Conservation (phyloP, 2,888 invertebrate species). For the Leptopilina myrica region DNA sequence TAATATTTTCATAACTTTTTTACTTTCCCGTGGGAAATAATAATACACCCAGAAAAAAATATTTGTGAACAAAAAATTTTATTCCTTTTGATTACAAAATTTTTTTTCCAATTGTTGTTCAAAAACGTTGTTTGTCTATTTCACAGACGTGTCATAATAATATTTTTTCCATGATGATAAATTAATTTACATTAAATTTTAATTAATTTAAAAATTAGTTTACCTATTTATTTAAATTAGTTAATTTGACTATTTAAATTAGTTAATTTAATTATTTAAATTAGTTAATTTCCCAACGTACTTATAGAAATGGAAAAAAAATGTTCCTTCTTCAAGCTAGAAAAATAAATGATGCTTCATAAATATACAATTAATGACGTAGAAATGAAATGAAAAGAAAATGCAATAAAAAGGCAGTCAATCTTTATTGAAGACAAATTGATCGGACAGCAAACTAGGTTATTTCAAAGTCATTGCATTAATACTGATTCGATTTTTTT, state of each 20-base stretch:
- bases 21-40: background rate
- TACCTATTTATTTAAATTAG: background rate
- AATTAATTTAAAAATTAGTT: too few species aligned
- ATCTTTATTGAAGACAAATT: slow-evolving; percentile 60
- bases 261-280: background rate
- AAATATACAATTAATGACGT: background rate
- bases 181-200: too few species aligned
- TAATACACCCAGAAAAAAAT: too few species aligned
- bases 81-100: too few species aligned
- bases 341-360: background rate
- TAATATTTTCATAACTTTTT: background rate
- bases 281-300: background rate
- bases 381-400: background rate
- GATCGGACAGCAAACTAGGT: slow-evolving; percentile 51
- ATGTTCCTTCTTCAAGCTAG: background rate
- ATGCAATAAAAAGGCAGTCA: slow-evolving; percentile 38
- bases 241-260: too few species aligned
- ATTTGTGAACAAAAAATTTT: too few species aligned
- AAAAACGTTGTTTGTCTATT: too few species aligned
- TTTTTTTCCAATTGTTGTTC: too few species aligned
- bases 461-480: slow-evolving; percentile 54
- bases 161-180: too few species aligned
- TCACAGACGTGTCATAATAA: too few species aligned
- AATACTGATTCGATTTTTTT: slow-evolving; percentile 56
- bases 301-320: background rate